phyloP scores from a whole-genome alignment of 2,113 vertebrate species.

The Hippocampus comes region DNA sequence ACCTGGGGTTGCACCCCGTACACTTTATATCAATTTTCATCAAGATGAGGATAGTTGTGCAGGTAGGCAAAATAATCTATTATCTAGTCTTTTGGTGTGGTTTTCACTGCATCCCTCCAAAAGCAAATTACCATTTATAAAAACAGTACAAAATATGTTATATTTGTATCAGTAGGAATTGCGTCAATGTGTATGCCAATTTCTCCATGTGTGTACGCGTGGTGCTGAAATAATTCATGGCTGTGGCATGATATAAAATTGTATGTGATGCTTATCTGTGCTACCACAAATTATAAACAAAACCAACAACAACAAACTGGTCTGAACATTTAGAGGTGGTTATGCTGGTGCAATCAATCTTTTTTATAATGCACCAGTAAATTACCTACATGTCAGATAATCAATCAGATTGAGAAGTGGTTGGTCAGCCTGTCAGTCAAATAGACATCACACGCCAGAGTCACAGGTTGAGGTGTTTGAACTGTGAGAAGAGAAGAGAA shows the following conservation, averaged over 20 bases:
- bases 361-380: conserved; percentile 45
- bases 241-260: conserved; percentile 44
- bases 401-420: conserved; percentile 26
- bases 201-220: background rate
- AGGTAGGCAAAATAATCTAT: background rate
- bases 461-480: conserved; percentile 23
- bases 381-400: conserved; percentile 26
- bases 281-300: background rate
- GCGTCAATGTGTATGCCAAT: background rate
- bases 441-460: conserved; percentile 17
- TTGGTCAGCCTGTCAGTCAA: conserved; percentile 17
- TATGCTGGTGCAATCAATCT: background rate
- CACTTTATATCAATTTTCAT: background rate
- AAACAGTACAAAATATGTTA: background rate
- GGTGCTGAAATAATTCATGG: conserved; percentile 17
- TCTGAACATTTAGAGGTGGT: conserved; percentile 1
- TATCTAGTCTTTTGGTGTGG: background rate
- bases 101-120: background rate
- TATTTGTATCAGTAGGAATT: background rate
- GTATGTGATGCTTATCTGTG: conserved; percentile 3
- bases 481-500: conserved; percentile 20
- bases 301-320: conserved; percentile 1
- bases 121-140: background rate
- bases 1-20: background rate
- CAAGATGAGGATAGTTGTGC: background rate